Percentiles rank a stretch among this genome's conserved stretches.
phyloP scores from a whole-genome alignment of 2,888 invertebrate species.

The Heteropelma amictum region DNA sequence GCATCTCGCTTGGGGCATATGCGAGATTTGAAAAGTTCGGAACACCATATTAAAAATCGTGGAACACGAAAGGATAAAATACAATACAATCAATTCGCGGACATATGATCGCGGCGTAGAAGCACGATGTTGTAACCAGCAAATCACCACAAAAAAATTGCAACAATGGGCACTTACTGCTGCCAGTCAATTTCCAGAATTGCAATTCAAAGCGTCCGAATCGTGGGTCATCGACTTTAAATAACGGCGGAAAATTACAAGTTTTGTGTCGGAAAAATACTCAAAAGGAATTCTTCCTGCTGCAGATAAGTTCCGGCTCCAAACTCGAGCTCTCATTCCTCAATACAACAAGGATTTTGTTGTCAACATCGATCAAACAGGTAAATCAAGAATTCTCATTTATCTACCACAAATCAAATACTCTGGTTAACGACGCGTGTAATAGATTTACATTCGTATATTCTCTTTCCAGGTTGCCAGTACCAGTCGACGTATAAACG shows the following conservation, averaged over 20 bases:
- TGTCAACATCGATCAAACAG: constrained; percentile 35
- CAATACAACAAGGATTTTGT: constrained; percentile 3
- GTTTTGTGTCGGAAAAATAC: not conserved
- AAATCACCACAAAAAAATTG: not conserved
- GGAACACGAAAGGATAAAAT: not conserved
- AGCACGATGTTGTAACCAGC: not conserved
- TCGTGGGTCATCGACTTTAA: not conserved
- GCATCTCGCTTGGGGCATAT: not conserved
- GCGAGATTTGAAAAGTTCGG: not conserved
- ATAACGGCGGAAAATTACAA: constrained; percentile 18
- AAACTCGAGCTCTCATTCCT: not conserved
- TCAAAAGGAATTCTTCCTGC: constrained; percentile 34
- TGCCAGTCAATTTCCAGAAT: not conserved
- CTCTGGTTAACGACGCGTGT: not conserved
- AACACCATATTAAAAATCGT: not conserved
- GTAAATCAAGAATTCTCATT: not conserved
- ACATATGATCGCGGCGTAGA: not conserved
- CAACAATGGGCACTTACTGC: not conserved
- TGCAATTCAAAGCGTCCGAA: not conserved
- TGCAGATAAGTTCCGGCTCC: constrained; percentile 11
- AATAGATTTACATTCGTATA: not conserved
- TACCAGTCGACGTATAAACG: constrained; percentile 48
- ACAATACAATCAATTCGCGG: not conserved
- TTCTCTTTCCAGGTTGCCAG: constrained; percentile 35
- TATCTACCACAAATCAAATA: too few relatives aligned